A percentile compares a stretch with the other conserved stretches of the same genome.
These are phyloP conservation scores for Shargacucullia verbasci DNA, from an alignment of 2,888 invertebrate species.

Conservation along the genomic window DNA sequence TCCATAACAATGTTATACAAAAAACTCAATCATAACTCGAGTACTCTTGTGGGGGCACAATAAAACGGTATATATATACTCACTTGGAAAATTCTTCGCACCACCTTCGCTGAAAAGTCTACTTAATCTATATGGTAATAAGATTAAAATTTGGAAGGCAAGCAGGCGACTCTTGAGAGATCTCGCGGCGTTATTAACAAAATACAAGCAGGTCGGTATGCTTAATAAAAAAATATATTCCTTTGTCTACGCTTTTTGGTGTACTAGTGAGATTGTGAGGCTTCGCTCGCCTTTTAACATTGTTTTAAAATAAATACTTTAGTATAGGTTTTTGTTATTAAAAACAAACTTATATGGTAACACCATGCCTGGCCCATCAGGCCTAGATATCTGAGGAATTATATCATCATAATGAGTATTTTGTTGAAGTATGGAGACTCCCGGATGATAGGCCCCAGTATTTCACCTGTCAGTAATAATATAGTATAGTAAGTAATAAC, in stretches of 20 bases:
- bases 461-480: no score
- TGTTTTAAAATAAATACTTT: slow-evolving; percentile 1
- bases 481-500: no score
- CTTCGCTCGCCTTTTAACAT: slow-evolving; percentile 13
- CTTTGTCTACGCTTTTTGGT: slow-evolving; percentile 62
- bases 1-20: slow-evolving; percentile 51
- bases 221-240: slow-evolving; percentile 74
- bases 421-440: no score
- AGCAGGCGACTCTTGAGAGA: slow-evolving; percentile 43
- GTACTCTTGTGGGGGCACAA: slow-evolving; percentile 49
- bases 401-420: no score
- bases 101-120: slow-evolving; percentile 36
- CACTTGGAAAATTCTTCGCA: slow-evolving; percentile 44
- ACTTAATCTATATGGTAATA: slow-evolving; percentile 55
- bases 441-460: no score
- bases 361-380: no score
- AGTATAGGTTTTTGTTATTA: no score
- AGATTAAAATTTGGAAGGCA: slow-evolving; percentile 51
- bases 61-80: slow-evolving; percentile 52
- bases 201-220: slow-evolving; percentile 69
- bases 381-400: no score
- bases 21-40: slow-evolving; percentile 61
- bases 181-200: slow-evolving; percentile 65
- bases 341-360: no score
- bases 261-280: slow-evolving; percentile 37